Percentiles rank a stretch among this genome's conserved stretches.
Evolutionary conservation across 35 echinoderm and acorn worm genomes (phyloP).

Genomic region (Antedon bifida): DNA sequence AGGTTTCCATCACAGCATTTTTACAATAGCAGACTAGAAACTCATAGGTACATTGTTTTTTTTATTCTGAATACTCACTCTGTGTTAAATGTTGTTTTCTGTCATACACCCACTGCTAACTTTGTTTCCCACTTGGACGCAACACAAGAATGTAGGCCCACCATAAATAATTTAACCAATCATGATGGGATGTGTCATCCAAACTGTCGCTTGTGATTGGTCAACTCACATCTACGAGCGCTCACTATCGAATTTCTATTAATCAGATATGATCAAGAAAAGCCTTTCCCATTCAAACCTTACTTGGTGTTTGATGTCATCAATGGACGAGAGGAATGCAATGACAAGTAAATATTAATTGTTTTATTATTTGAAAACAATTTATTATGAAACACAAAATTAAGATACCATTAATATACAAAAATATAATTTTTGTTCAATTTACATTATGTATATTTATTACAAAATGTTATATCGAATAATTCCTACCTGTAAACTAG

Average conservation of each 20-base stretch:
- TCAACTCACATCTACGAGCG: no score
- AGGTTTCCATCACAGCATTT: conserved; percentile 22
- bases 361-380: not conserved
- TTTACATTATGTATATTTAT: no score
- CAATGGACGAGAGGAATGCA: not conserved
- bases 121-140: no score
- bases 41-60: not conserved
- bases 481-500: no score
- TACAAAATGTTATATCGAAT: no score
- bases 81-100: not conserved
- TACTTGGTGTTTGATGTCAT: conserved; percentile 14
- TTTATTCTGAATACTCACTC: not conserved
- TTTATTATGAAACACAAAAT: not conserved
- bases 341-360: not conserved
- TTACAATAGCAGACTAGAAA: not conserved
- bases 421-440: no score
- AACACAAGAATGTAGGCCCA: not conserved
- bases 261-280: not conserved
- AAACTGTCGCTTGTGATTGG: no score
- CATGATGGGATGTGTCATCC: no score
- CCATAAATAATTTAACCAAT: not conserved
- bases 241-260: no score
- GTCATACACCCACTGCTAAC: not conserved
- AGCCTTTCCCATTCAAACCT: not conserved
- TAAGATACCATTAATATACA: not conserved